Evolutionary conservation across 2,113 vertebrate genomes (phyloP).

Genomic region (Otis tarda): DNA sequence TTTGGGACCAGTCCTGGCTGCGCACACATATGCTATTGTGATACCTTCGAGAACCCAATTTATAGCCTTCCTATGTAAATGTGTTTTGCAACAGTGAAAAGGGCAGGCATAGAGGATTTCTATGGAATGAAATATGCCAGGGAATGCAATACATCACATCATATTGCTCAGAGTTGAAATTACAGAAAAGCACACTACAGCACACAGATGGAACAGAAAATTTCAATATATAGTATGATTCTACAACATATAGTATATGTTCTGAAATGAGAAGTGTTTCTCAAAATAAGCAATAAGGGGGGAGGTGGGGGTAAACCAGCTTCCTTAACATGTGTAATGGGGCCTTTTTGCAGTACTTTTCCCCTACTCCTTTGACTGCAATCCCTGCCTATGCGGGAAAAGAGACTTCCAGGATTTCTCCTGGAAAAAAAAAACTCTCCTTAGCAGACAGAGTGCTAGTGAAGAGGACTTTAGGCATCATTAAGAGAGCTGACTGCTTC

Average conservation of each 20-base stretch:
- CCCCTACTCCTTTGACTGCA: not conserved
- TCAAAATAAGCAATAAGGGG: not conserved
- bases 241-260: not conserved
- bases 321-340: not conserved
- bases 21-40: not conserved
- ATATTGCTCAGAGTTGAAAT: not conserved
- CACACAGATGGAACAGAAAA: not conserved
- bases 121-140: not conserved
- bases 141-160: fast-evolving
- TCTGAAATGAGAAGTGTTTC: not conserved
- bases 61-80: not conserved
- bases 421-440: not conserved
- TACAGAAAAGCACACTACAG: not conserved
- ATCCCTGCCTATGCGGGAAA: not conserved
- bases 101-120: not conserved
- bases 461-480: not conserved
- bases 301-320: not conserved
- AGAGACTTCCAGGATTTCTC: not conserved
- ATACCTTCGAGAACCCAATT: not conserved
- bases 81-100: not conserved
- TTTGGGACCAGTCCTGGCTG: not conserved
- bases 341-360: not conserved
- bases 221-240: not conserved
- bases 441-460: not conserved
- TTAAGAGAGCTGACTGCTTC: not conserved